phyloP scores from a whole-genome alignment of 2,113 vertebrate species.

The Noturus placidus region DNA sequence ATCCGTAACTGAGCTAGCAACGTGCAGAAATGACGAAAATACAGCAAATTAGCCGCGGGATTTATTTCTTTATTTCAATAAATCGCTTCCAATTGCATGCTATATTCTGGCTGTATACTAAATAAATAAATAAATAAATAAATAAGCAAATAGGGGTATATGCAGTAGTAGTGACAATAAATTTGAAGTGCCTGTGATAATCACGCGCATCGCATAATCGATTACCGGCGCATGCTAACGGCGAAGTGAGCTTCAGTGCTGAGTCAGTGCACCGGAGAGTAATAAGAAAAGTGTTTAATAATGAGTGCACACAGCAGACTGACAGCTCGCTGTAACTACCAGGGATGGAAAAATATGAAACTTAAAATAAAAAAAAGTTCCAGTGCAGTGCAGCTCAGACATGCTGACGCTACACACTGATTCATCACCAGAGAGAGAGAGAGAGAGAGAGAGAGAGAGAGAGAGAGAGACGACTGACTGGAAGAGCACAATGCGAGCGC shows the following conservation, averaged over 20 bases:
- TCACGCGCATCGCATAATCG: background rate
- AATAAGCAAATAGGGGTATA: background rate
- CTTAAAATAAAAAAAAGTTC: background rate
- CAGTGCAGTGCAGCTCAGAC: background rate
- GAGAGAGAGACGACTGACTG: conserved; percentile 3
- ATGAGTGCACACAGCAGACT: background rate
- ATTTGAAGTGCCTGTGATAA: background rate
- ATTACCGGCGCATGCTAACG: background rate
- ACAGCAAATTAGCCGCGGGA: background rate
- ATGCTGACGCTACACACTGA: conserved; percentile 14
- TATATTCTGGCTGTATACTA: background rate
- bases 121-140: background rate
- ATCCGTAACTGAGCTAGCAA: background rate
- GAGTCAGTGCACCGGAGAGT: background rate
- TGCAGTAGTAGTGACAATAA: background rate
- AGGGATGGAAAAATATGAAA: conserved; percentile 1
- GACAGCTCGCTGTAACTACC: conserved; percentile 2
- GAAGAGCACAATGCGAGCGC: background rate
- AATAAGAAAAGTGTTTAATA: conserved; percentile 4
- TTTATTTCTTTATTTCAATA: background rate
- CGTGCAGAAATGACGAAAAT: background rate
- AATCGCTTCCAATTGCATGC: background rate
- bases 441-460: conserved; percentile 6
- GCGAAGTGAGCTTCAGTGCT: background rate
- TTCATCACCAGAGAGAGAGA: conserved; percentile 21